A percentile compares a stretch with the other conserved stretches of the same genome.
These are phyloP conservation scores for Helogale parvula DNA, from an alignment of 2,113 vertebrate species.

Conservation along the genomic window DNA sequence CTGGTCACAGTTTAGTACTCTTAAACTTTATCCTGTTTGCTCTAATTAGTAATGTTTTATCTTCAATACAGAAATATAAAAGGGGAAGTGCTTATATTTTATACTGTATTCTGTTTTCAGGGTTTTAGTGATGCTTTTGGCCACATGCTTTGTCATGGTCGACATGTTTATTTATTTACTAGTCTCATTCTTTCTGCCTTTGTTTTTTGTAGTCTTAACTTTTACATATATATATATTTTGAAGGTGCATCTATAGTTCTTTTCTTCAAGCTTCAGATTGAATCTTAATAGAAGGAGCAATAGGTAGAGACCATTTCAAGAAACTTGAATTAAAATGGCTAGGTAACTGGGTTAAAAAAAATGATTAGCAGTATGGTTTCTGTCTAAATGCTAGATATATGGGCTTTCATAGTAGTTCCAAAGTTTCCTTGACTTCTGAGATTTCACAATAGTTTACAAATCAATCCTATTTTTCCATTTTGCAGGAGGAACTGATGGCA, in stretches of 20 bases:
- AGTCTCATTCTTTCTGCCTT: neutral
- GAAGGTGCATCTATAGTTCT: neutral
- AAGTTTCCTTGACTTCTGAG: neutral
- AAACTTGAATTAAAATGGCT: conserved; percentile 15
- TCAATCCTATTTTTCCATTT: conserved; percentile 48
- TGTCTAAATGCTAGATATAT: neutral
- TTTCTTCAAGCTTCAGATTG: neutral
- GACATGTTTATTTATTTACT: neutral
- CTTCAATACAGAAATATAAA: neutral
- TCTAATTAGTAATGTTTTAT: conserved; percentile 10
- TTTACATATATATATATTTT: neutral
- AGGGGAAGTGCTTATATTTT: neutral
- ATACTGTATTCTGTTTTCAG: neutral
- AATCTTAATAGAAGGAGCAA: neutral
- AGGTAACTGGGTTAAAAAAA: neutral
- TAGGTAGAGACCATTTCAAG: neutral
- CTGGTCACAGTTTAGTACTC: neutral
- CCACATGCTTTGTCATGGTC: neutral
- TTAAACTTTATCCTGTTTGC: neutral
- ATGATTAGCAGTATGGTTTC: neutral
- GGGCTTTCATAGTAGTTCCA: neutral
- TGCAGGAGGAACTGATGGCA: neutral
- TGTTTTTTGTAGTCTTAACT: conserved; percentile 14
- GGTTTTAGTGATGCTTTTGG: neutral
- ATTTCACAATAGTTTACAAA: conserved; percentile 35